Percentiles rank a stretch among this genome's conserved stretches.
Conservation (phyloP, 2,888 invertebrate genomes). For the Chymomyza fuscimana region DNA sequence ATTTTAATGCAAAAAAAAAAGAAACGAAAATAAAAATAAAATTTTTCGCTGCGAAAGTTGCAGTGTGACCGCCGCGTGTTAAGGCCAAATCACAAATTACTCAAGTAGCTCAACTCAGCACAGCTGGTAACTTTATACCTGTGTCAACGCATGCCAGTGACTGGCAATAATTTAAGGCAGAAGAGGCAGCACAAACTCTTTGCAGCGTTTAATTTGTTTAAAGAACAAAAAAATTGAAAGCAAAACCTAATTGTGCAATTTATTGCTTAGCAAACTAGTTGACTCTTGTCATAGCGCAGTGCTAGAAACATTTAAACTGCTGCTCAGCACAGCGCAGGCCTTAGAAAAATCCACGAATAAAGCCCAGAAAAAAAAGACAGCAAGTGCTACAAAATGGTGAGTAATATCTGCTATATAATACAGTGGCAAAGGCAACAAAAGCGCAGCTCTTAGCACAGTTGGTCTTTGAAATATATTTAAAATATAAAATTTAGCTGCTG, state of each 20-base stretch:
- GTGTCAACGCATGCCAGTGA: not conserved
- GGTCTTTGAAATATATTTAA: constrained; percentile 2
- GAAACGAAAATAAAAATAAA: constrained; percentile 52
- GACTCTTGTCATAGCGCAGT: not conserved
- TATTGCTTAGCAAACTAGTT: not conserved
- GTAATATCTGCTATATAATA: constrained; percentile 53
- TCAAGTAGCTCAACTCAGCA: not conserved
- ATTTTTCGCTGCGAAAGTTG: constrained; percentile 50
- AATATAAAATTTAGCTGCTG: constrained; percentile 28
- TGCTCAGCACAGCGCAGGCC: not conserved
- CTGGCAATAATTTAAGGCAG: not conserved
- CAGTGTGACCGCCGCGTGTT: constrained; percentile 35
- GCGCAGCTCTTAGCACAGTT: constrained; percentile 7
- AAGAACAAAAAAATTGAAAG: not conserved
- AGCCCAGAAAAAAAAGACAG: constrained; percentile 31
- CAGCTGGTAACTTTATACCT: not conserved
- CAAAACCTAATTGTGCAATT: not conserved
- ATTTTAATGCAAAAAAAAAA: constrained; percentile 31
- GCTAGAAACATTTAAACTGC: not conserved
- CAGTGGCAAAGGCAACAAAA: constrained; percentile 21
- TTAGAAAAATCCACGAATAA: not conserved
- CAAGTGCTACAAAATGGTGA: constrained; percentile 61
- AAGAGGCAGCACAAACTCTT: not conserved
- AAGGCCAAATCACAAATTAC: constrained; percentile 35
- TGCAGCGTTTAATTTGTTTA: not conserved